Percentiles rank a stretch among this genome's conserved stretches.
These are phyloP conservation scores for Drosophila miranda DNA, from an alignment of 1,140 invertebrate genomes.

Conservation along the genomic window DNA sequence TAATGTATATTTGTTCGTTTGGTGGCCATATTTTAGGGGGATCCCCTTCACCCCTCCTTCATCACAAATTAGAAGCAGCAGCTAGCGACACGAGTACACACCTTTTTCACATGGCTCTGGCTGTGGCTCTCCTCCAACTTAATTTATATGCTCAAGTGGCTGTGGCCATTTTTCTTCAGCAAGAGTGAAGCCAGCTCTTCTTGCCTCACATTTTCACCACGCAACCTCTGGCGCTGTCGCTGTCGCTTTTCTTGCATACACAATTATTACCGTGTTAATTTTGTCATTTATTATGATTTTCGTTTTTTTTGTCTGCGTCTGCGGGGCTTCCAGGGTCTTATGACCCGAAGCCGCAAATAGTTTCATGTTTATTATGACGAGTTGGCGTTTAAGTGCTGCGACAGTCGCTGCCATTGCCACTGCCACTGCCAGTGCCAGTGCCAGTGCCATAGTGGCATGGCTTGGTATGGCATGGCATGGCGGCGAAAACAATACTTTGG, in stretches of 20 bases:
- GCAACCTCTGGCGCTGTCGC: not conserved
- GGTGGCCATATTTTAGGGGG: conserved; percentile 18
- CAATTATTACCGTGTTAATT: conserved; percentile 77
- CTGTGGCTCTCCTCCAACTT: conserved; percentile 14
- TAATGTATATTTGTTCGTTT: conserved; percentile 31
- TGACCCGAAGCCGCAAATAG: conserved; percentile 59
- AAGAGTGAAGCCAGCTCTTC: conserved; percentile 29
- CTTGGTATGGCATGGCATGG: too few species aligned
- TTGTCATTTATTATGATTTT: conserved; percentile 73
- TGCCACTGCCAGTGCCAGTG: not conserved
- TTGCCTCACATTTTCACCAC: conserved; percentile 1
- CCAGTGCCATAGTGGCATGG: not conserved
- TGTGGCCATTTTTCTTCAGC: conserved; percentile 43
- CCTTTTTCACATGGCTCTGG: not conserved
- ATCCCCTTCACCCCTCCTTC: not conserved
- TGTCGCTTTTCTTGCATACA: conserved; percentile 15
- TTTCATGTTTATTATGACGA: conserved; percentile 64
- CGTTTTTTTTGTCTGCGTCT: conserved; percentile 4
- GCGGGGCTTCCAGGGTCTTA: conserved; percentile 4
- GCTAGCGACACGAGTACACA: not conserved
- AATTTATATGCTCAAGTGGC: conserved; percentile 63
- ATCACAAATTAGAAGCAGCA: not conserved
- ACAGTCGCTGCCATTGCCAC: conserved; percentile 9
- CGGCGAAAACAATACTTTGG: conserved; percentile 32
- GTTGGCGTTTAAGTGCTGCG: conserved; percentile 42